A percentile compares a stretch with the other conserved stretches of the same genome.
Evolutionary conservation across 2,797 vertebrate species (phyloP).

Genomic region (Epinephelus coioides): DNA sequence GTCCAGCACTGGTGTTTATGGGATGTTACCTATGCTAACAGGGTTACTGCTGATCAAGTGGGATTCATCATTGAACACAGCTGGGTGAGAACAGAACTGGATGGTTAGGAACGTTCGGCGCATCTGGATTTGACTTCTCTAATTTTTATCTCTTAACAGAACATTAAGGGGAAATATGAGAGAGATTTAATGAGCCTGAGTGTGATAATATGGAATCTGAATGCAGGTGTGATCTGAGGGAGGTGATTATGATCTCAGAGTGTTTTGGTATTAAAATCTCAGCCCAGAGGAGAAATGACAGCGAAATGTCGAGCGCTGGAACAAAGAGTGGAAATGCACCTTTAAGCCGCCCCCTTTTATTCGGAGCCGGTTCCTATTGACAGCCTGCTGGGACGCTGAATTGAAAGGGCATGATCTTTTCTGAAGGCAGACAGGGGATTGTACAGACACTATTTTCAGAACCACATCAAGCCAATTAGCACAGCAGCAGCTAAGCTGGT

Average conservation of each 20-base stretch:
- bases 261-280: conserved; percentile 21
- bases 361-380: conserved; percentile 57
- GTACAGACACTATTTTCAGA: conserved; percentile 77
- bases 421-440: conserved; percentile 72
- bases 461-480: conserved; percentile 84
- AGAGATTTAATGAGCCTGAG: too few species aligned
- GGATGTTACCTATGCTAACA: too few species aligned
- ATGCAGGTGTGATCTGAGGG: not conserved
- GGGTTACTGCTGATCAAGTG: too few species aligned
- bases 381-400: conserved; percentile 70
- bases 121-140: too few species aligned
- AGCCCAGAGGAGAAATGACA: not conserved
- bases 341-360: conserved; percentile 58
- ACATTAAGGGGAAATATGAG: too few species aligned
- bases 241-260: conserved; percentile 2
- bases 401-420: conserved; percentile 80
- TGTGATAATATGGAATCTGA: not conserved
- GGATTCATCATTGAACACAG: too few species aligned
- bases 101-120: too few species aligned
- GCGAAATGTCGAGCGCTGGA: not conserved
- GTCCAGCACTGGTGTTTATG: too few species aligned
- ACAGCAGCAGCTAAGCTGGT: conserved; percentile 71
- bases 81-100: too few species aligned
- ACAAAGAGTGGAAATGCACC: conserved; percentile 54
- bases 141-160: too few species aligned